Evolutionary conservation across 2,888 invertebrate genomes (phyloP).

Genomic region (Catocala nupta): DNA sequence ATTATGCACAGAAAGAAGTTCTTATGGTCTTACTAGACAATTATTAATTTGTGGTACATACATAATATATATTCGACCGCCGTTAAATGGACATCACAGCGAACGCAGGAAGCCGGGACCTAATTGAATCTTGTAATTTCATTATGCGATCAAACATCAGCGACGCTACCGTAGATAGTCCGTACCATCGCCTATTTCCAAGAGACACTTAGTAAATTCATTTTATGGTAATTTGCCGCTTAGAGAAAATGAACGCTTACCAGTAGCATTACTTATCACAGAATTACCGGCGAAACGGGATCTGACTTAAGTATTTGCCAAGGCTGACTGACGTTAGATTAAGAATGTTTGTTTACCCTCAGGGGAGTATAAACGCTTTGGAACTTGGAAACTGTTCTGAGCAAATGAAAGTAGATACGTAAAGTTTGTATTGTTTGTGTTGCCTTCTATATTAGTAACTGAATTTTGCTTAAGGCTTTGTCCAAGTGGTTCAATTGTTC

Average conservation of each 20-base stretch:
- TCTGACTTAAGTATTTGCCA: slow-evolving; percentile 20
- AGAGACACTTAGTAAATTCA: slow-evolving; percentile 14
- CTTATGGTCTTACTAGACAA: too few species aligned
- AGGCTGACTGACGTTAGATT: slow-evolving; percentile 19
- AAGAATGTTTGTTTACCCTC: slow-evolving; percentile 18
- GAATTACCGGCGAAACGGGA: slow-evolving; percentile 12
- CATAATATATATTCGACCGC: too few species aligned
- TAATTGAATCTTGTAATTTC: too few species aligned
- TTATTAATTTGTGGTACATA: too few species aligned
- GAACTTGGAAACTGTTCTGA: slow-evolving; percentile 9
- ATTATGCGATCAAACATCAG: too few species aligned
- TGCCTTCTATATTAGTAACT: slow-evolving; percentile 3
- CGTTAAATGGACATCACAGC: too few species aligned
- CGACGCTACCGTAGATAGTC: background rate
- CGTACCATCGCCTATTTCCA: too few species aligned
- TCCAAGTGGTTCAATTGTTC: background rate
- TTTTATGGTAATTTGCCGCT: slow-evolving; percentile 12
- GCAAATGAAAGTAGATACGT: slow-evolving; percentile 11
- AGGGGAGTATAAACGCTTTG: slow-evolving; percentile 13
- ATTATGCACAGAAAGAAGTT: too few species aligned
- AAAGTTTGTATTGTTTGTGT: slow-evolving; percentile 6
- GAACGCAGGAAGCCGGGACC: too few species aligned
- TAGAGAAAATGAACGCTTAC: slow-evolving; percentile 15
- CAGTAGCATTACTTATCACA: slow-evolving; percentile 15
- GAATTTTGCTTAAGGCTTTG: background rate